These are phyloP conservation scores for Chelonia mydas DNA, from an alignment of 2,797 vertebrate species.

Conservation along the genomic window DNA sequence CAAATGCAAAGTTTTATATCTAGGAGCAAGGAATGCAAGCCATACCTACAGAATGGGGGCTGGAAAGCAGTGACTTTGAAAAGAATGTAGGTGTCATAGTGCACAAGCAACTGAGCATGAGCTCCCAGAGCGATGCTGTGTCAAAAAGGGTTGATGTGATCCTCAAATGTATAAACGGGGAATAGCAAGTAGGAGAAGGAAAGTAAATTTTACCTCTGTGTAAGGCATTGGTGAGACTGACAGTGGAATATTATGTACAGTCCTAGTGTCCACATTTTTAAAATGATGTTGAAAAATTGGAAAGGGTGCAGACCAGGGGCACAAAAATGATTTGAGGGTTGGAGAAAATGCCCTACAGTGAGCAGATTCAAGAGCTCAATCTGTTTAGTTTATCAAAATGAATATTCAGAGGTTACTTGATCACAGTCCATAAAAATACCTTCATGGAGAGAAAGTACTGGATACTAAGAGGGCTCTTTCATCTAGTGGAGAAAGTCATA, in stretches of 20 bases:
- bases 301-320: background rate
- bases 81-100: no score
- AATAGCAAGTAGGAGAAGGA: background rate
- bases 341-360: slow-evolving; percentile 19
- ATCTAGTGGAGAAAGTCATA: slow-evolving; percentile 42
- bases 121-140: no score
- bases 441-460: slow-evolving; percentile 46
- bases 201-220: background rate
- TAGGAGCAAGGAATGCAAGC: background rate
- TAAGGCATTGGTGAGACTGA: background rate
- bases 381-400: slow-evolving; percentile 60
- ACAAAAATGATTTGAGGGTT: slow-evolving; percentile 4
- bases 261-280: background rate
- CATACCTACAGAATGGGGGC: background rate
- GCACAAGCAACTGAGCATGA: no score
- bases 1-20: background rate
- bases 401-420: slow-evolving; percentile 45
- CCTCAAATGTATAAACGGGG: background rate
- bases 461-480: background rate
- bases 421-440: slow-evolving; percentile 3
- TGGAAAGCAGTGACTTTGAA: no score
- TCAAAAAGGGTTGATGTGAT: background rate
- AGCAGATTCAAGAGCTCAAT: slow-evolving; percentile 56
- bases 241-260: background rate
- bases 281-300: background rate